Evolutionary conservation across 2,113 vertebrate genomes (phyloP), one percentile per base, ranked within the genome.

Genomic region (Ahaetulla prasina): DNA sequence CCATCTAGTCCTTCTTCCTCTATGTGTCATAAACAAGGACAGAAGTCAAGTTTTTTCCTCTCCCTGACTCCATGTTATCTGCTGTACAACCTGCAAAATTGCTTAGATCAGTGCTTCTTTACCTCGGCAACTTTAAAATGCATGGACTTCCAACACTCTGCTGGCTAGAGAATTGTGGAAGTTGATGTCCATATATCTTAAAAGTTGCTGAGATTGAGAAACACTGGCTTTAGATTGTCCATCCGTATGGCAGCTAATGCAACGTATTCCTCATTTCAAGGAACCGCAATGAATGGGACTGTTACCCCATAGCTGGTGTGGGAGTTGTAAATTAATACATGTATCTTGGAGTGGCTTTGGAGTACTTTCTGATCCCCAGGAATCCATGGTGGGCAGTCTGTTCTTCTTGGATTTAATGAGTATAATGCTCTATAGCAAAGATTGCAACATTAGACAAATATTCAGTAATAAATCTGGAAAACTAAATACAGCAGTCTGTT

Each of bases 241-340:
- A 93, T 27, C 9, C 52, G 22, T 8, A 86, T 16, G 52, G 49
- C 87, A 35, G 39, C 25, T 16, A 87, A 84, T 89, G 3, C 52
- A 57, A 89, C 63, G 55, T 60, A 93, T 85, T 30, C 50, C 18
- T 3, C 91, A 53, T 87, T 84, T 0, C 2, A 86, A 92, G 45
- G 49, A 68, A 63, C 11, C 25, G 30, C 92, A 94, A 91, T 45
- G 86, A 89, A 94, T 57, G 12, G 1, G 87, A n/a, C 47, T 92
- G 27, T 18, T 92, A 87, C n/a, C 68, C 93, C 45, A 18, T 22
- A 85, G 91, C 16, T 22, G 89, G n/a, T 20, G 8, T 39, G 30
- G 91, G 30, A 92, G 74, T 80, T 80, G 35, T 80, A 43, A 80
- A 94, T 94, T 92, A 93, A 86, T 89, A 94, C 87, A 89, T 22